A percentile compares a stretch with the other conserved stretches of the same genome.
Conservation (phyloP, 2,797 vertebrate genomes). For the Spatula versicolor region DNA sequence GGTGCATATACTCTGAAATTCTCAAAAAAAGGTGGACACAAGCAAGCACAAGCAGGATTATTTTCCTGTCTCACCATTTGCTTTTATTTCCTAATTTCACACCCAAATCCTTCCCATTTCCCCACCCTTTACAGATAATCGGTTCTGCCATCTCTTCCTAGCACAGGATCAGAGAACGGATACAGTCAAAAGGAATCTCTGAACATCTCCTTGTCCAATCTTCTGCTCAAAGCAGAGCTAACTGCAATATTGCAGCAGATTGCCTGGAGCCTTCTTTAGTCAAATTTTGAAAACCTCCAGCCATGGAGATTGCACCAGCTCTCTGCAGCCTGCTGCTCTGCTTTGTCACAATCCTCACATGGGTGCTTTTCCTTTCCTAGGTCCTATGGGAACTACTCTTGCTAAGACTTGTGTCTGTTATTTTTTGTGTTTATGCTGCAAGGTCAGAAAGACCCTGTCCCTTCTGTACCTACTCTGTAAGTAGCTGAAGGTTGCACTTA, state of each 20-base stretch:
- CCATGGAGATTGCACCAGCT: neutral
- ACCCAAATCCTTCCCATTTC: conserved; percentile 7
- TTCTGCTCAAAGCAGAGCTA: neutral
- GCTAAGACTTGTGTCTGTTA: neutral
- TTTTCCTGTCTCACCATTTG: neutral
- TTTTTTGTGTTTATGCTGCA: neutral
- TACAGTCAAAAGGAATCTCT: neutral
- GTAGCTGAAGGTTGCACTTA: neutral
- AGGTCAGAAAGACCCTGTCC: neutral
- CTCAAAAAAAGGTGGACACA: neutral
- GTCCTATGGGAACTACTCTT: neutral
- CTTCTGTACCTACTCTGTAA: neutral
- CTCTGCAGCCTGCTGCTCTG: neutral
- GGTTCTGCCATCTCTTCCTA: neutral
- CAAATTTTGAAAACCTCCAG: neutral
- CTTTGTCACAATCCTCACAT: neutral
- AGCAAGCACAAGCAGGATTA: neutral
- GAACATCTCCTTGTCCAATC: neutral
- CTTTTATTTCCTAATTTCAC: neutral
- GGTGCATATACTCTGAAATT: neutral
- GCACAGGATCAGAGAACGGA: neutral
- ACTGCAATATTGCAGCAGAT: neutral
- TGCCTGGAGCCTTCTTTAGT: neutral
- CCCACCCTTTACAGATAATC: neutral
- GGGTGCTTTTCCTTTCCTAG: neutral